Conservation (phyloP, 1,140 invertebrate species). For the Ceratitis capitata region DNA sequence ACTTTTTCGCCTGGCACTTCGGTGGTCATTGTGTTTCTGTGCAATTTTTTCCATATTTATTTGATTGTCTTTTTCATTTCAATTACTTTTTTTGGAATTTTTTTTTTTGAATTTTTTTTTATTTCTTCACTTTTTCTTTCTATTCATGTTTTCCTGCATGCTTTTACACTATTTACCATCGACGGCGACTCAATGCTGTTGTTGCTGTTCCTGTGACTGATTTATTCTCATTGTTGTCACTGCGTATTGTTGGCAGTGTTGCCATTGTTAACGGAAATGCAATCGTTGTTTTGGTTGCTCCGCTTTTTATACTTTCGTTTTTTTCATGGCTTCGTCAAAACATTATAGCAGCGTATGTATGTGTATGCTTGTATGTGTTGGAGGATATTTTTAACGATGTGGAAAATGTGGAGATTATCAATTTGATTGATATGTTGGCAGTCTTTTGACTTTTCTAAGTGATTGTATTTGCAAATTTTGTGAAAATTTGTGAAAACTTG, state of each 20-base stretch:
- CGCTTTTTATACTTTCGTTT: not conserved
- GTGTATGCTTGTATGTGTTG: too few species aligned
- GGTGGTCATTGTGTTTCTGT: not conserved
- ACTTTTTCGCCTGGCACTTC: slow-evolving; percentile 20
- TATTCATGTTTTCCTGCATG: not conserved
- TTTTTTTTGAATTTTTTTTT: not conserved
- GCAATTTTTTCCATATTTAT: slow-evolving; percentile 1
- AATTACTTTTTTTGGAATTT: not conserved
- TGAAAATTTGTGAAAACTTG: not conserved
- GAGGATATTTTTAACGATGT: not conserved
- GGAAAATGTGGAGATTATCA: slow-evolving; percentile 20
- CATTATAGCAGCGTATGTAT: not conserved
- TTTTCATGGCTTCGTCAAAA: not conserved
- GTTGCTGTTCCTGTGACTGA: slow-evolving; percentile 7
- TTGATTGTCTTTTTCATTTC: slow-evolving; percentile 20
- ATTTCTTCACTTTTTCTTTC: not conserved
- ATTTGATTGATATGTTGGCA: not conserved
- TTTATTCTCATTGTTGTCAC: slow-evolving; percentile 30
- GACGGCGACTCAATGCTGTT: slow-evolving; percentile 5
- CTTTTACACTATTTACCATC: not conserved
- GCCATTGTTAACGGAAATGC: slow-evolving; percentile 36
- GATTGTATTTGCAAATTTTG: not conserved
- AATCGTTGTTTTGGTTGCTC: not conserved
- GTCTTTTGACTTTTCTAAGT: too few species aligned
- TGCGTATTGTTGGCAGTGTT: slow-evolving; percentile 11